Evolutionary conservation across 2,888 invertebrate genomes (phyloP).

Genomic region (Meandrusa payeni): DNA sequence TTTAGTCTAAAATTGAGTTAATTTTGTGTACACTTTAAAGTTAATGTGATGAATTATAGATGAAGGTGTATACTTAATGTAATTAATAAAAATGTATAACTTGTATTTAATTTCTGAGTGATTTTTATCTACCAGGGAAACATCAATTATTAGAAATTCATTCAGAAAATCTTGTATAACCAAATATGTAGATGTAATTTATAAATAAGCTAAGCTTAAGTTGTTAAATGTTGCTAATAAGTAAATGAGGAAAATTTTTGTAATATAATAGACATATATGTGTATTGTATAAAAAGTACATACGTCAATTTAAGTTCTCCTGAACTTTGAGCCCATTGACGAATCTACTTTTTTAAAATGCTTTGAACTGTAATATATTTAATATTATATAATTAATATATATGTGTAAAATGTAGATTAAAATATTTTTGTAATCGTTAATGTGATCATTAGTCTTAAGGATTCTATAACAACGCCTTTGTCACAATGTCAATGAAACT

Average conservation of each 20-base stretch:
- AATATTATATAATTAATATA: too few relatives aligned
- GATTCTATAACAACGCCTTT: constrained; percentile 39
- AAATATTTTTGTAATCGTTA: constrained; percentile 40
- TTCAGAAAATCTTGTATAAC: neutral
- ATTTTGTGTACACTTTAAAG: too few relatives aligned
- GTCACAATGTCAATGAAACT: constrained; percentile 56
- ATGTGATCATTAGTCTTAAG: constrained; percentile 33
- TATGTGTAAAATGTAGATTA: constrained; percentile 21
- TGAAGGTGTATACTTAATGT: too few relatives aligned
- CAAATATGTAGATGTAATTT: neutral
- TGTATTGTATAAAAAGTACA: constrained; percentile 47
- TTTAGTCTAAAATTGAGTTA: too few relatives aligned
- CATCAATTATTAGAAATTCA: too few relatives aligned
- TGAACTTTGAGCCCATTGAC: constrained; percentile 73
- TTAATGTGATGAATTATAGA: too few relatives aligned
- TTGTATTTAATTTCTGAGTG: too few relatives aligned
- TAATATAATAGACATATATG: constrained; percentile 6
- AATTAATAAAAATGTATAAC: too few relatives aligned
- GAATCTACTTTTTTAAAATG: constrained; percentile 54
- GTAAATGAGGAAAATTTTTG: neutral
- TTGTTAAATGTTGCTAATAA: neutral
- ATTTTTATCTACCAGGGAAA: too few relatives aligned
- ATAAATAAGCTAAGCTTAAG: neutral
- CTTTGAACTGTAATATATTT: constrained; percentile 33
- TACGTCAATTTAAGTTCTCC: constrained; percentile 55